phyloP scores from a whole-genome alignment of 1,140 invertebrate genomes.

The Drosophila nigromelanica region DNA sequence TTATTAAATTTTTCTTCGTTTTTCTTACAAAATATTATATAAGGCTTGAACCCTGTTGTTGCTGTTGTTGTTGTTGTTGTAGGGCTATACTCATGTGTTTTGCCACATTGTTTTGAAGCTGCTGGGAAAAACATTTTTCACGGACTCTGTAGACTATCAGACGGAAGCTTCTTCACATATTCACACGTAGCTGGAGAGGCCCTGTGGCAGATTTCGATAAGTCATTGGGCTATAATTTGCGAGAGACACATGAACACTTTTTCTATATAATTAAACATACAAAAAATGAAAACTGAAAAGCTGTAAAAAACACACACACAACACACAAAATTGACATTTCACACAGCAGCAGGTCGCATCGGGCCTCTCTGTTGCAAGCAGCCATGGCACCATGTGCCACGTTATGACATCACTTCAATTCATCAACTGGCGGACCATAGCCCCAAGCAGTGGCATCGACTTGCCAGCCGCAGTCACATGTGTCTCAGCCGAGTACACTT shows the following conservation, averaged over 20 bases:
- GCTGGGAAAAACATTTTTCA: constrained; percentile 66
- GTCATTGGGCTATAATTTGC: constrained; percentile 79
- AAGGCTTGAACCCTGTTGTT: constrained; percentile 12
- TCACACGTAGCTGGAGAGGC: constrained; percentile 62
- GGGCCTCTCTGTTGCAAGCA: constrained; percentile 62
- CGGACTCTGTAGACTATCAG: constrained; percentile 48
- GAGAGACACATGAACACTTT: constrained; percentile 51
- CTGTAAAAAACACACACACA: constrained; percentile 3
- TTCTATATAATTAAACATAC: constrained; percentile 73
- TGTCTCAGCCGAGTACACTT: constrained; percentile 17
- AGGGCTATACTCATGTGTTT: constrained; percentile 26
- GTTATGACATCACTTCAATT: constrained; percentile 75
- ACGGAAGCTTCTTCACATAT: constrained; percentile 69
- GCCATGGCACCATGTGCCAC: constrained; percentile 73
- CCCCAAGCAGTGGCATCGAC: constrained; percentile 1
- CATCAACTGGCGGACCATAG: constrained; percentile 35
- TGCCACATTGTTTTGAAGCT: constrained; percentile 33
- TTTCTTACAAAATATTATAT: constrained; percentile 31
- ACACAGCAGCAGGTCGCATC: constrained; percentile 66
- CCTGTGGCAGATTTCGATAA: constrained; percentile 78
- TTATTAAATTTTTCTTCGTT: constrained; percentile 1
- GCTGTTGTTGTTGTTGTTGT: constrained; percentile 7
- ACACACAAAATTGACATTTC: constrained; percentile 71
- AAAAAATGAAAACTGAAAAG: constrained; percentile 29
- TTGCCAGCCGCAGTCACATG: neutral